A percentile compares a stretch with the other conserved stretches of the same genome.
Evolutionary conservation across 2,888 invertebrate species (phyloP).

Genomic region (Emesis furor): DNA sequence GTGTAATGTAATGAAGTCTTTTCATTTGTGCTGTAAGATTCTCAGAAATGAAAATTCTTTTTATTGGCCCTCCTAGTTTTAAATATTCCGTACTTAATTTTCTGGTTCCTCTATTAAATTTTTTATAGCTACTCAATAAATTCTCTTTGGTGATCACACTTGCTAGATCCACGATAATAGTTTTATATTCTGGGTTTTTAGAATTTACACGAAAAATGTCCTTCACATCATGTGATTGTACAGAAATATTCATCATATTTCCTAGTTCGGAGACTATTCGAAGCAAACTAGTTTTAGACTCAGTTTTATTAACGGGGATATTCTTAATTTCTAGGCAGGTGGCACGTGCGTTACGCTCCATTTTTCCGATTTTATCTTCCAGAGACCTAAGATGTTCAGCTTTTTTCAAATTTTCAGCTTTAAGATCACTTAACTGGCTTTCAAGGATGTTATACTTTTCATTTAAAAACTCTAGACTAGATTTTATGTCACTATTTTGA

Average conservation of each 20-base stretch:
- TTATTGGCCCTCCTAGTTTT: not conserved
- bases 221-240: not conserved
- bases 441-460: not conserved
- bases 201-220: not conserved
- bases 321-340: not conserved
- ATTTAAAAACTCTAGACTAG: not conserved
- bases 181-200: not conserved
- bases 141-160: conserved; percentile 6
- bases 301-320: not conserved
- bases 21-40: conserved; percentile 12
- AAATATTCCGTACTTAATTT: not conserved
- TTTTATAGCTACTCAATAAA: not conserved
- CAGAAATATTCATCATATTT: not conserved
- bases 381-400: not conserved
- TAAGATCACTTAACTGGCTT: not conserved
- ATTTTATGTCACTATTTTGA: not conserved
- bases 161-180: not conserved
- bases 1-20: not conserved
- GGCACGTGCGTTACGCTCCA: not conserved
- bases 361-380: conserved; percentile 1
- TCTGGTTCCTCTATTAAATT: not conserved
- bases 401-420: conserved; percentile 1
- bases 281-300: not conserved
- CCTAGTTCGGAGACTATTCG: not conserved
- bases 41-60: not conserved